A percentile compares a stretch with the other conserved stretches of the same genome.
phyloP scores from a whole-genome alignment of 2,113 vertebrate genomes.

The Petaurus breviceps region DNA sequence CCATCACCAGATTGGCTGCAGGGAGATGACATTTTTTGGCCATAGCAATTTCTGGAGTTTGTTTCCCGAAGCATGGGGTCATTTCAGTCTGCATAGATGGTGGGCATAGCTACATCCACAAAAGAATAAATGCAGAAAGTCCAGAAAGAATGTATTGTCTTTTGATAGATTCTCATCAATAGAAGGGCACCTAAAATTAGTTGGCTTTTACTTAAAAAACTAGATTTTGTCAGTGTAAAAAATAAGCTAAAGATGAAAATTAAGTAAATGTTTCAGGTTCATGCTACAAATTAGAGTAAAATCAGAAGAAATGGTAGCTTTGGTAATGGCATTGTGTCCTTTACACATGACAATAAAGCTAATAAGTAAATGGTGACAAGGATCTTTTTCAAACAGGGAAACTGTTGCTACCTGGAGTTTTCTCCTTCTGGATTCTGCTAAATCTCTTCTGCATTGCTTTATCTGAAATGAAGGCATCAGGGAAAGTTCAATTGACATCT shows the following conservation, averaged over 20 bases:
- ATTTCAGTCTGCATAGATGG: background rate
- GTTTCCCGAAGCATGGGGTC: background rate
- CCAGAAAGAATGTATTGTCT: background rate
- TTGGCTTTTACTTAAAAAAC: constrained; percentile 2
- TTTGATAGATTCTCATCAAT: background rate
- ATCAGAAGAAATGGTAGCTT: constrained; percentile 16
- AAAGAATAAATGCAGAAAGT: background rate
- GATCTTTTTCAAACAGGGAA: constrained; percentile 27
- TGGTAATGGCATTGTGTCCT: background rate
- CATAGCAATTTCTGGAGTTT: background rate
- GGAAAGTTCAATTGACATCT: constrained; percentile 36
- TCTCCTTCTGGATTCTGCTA: constrained; percentile 23
- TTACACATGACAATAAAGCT: constrained; percentile 46
- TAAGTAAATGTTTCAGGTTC: constrained; percentile 33
- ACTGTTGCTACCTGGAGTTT: constrained; percentile 24
- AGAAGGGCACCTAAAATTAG: background rate
- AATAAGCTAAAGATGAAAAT: constrained; percentile 13
- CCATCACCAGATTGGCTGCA: background rate
- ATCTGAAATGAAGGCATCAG: constrained; percentile 25
- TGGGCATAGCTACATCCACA: background rate
- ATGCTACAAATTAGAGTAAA: constrained; percentile 46
- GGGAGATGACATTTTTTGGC: background rate
- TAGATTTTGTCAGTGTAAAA: constrained; percentile 16
- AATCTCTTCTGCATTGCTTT: background rate
- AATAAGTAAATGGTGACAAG: constrained; percentile 28